Base-by-base conservation (phyloP, 2,113 vertebrate genomes). In the Pipra filicauda region DNA sequence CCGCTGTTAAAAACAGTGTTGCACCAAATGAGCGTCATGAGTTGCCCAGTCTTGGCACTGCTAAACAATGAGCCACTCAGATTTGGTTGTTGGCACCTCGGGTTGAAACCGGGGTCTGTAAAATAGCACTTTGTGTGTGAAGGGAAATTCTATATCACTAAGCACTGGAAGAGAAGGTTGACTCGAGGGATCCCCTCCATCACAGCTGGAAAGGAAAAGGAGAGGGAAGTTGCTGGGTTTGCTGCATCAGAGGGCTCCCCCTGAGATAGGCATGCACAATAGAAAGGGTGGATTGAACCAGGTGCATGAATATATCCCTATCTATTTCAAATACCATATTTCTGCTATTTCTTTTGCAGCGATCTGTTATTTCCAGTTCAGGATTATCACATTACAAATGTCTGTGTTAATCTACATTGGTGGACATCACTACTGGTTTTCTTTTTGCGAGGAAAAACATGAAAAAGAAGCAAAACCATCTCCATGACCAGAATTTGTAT, bases 401-500 rank as follows among this genome's bases (percentile, higher is more conserved):
- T 30, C n/a, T 1, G 0, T 41, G 48, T 23, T 59, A 39, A 5
- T 54, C 41, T 18, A 0, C 8, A 2, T 12, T n/a, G 11, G 16
- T 48, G 67, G 51, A 67, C 16, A 33, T 55, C 43, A 16, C 15
- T 8, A 3, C 12, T 3, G 77, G 35, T 31, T 72, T 67, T 71
- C 14, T 71, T 91, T 74, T 18, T 23, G 22, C 4, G 17, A 71
- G 41, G 20, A 59, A 65, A 78, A 15, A 9, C 8, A 8, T 8
- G 43, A 33, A 41, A 70, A 73, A 14, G 33, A 73, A 83, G 26
- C 19, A 90, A 77, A 95, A 21, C 43, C 35, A 26, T 28, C 64
- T 83, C 64, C 18, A 16, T 23, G 57, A 59, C 12, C 39, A 4
- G 1, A 64, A 44, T 14, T 9, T 37, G 26, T 33, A 4, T 30